phyloP scores from a whole-genome alignment of 2,888 invertebrate genomes.

The Eubasilissa splendida region DNA sequence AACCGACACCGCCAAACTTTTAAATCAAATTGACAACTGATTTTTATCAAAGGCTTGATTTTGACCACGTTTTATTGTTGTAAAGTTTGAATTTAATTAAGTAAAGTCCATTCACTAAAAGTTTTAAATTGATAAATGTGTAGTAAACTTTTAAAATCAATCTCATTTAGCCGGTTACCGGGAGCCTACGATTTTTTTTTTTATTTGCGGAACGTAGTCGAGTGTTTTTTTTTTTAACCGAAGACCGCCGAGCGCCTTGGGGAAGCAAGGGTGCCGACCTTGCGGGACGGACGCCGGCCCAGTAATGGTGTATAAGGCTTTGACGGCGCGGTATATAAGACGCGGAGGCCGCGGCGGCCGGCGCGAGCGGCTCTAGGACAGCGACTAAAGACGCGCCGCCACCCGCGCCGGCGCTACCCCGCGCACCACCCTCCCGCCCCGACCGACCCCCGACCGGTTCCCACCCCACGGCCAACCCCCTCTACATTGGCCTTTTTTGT shows the following conservation, averaged over 20 bases:
- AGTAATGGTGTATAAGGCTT: conserved; percentile 55
- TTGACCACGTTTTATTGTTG: not conserved
- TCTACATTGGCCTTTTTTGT: conserved; percentile 31
- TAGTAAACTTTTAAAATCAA: conserved; percentile 1
- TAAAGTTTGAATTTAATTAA: not conserved
- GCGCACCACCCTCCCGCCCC: conserved; percentile 23
- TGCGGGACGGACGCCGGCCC: conserved; percentile 53
- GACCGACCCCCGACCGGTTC: conserved; percentile 12
- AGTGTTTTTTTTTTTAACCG: conserved; percentile 40
- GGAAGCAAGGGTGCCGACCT: conserved; percentile 50
- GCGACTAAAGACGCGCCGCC: conserved; percentile 56
- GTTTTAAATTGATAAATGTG: conserved; percentile 10
- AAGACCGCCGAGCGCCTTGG: conserved; percentile 45
- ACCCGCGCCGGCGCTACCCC: conserved; percentile 52
- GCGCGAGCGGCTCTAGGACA: conserved; percentile 53
- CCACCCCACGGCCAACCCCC: not conserved
- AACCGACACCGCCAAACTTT: conserved; percentile 21
- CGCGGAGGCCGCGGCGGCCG: conserved; percentile 51
- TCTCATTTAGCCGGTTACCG: conserved; percentile 10
- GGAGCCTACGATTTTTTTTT: conserved; percentile 28
- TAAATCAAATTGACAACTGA: too few species aligned
- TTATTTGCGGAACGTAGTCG: conserved; percentile 31
- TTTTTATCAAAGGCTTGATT: not conserved
- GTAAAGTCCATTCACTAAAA: conserved; percentile 22
- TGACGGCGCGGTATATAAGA: conserved; percentile 54